Base-by-base conservation (phyloP, 2,113 vertebrate species). In the Scomber scombrus region DNA sequence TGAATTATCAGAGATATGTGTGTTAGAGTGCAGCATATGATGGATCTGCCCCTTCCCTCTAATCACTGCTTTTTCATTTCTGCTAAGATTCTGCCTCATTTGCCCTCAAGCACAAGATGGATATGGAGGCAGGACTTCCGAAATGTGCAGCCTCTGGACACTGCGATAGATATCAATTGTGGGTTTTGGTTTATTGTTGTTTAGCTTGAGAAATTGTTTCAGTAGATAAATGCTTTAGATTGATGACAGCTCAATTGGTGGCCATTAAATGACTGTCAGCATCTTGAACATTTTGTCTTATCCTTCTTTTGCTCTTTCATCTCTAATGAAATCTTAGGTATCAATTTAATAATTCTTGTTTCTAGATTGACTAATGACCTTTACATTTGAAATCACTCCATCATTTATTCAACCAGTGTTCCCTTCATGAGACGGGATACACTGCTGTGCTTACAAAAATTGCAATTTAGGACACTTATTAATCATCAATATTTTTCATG, bases 11-110 rank as follows among this genome's bases (percentile, higher is more conserved):
- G 55, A 60, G 77, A 75, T 62, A 66, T 68, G 50, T 21, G 29
- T 19, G 84, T 52, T 31, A 15, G 61, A 75, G 81, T 81, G 72
- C 50, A 0, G 57, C 21, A 0, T 57, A 62, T 90, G 88, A 91
- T 89, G 88, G 74, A 84, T 90, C 75, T 55, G 79, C 75, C 61
- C 34, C 46, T 77, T 63, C 52, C 80, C 81, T 64, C 80, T 91
- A 89, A 91, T 92, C 84, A 79, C 81, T 40, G 11, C 71, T 82
- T 83, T 87, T 85, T 84, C 80, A 92, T 91, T 92, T 89, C 87
- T 56, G 57, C 80, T 70, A 81, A 87, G 74, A 87, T 74, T 88
- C 77, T 67, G 58, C 84, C 80, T 92, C 79, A 77, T 85, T 88
- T 91, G 75, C 71, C 57, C 73, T 75, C 57, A 1, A 77, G 76